phyloP scores from a whole-genome alignment of 37 sponge, comb jelly and placozoan species.

The Beroe ovata region DNA sequence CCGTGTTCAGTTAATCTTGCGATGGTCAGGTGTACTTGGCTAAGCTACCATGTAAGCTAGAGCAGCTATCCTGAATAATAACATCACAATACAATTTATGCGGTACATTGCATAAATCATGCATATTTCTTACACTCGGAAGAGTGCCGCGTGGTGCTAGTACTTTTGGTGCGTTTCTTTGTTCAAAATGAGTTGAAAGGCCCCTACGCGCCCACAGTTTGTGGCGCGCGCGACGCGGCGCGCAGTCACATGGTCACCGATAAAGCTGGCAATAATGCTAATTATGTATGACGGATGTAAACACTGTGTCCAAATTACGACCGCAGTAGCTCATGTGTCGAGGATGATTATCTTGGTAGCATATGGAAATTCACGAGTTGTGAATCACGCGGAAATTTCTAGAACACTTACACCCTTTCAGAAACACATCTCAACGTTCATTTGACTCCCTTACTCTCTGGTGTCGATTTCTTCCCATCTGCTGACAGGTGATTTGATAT shows the following conservation, averaged over 20 bases:
- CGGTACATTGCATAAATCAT: slow-evolving; percentile 35
- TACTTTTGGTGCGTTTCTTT: slow-evolving; percentile 49
- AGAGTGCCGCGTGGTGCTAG: slow-evolving; percentile 61
- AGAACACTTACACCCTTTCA: no score
- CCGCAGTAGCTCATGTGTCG: neutral
- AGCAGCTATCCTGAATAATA: no score
- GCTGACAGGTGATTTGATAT: slow-evolving; percentile 28
- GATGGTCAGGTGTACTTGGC: no score
- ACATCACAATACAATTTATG: neutral
- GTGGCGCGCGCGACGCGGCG: slow-evolving; percentile 27
- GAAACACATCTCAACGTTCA: slow-evolving; percentile 32
- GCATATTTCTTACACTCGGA: slow-evolving; percentile 1
- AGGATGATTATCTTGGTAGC: no score
- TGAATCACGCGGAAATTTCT: no score
- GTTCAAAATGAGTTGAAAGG: slow-evolving; percentile 9
- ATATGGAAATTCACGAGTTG: no score
- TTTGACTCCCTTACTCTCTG: slow-evolving; percentile 42
- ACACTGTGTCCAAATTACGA: neutral
- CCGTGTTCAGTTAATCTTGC: no score
- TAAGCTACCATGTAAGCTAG: no score
- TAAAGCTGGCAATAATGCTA: neutral
- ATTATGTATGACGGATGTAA: neutral
- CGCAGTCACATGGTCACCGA: neutral
- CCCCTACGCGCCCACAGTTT: slow-evolving; percentile 27
- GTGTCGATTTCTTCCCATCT: slow-evolving; percentile 52